Evolutionary conservation across 1,140 invertebrate genomes (phyloP), one percentile per base, ranked within the genome.

Genomic region (Aphelenchoides besseyi): DNA sequence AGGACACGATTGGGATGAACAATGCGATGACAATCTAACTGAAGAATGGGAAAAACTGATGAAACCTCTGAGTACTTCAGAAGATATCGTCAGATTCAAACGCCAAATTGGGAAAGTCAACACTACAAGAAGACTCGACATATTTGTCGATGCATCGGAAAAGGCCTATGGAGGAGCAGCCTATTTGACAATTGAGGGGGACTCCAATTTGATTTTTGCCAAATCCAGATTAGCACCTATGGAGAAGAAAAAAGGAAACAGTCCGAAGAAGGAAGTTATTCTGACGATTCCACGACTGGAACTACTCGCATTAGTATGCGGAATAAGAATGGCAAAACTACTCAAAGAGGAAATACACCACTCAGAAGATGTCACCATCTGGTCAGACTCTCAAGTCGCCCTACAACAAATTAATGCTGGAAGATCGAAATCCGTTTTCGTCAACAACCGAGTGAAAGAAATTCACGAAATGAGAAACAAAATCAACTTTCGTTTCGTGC

Each of bases 221-320:
- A 59, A 59, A 59, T 23, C 18, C 9, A 8, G 57, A 59, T 18
- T 59, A 16, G 9, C 23, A 8, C 57, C 57, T 12, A 48, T 48
- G 41, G 23, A 48, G 12, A 59, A 59, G 30, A 8, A 9, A 41
- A 59, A 8, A 9, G 18, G 18, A 59, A 18, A 18, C 8, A 59
- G 8, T 8, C 8, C 23, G 8, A 26, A 59, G 57, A 8, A 59
- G 9, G 8, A 59, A 59, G 41, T 23, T 12, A 23, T 23, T 9
- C 57, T 59, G 18, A 59, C 57, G 30, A 59, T 59, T 59, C 57
- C 57, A 8, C 9, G 57, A 59, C 8, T 9, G 57, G 57, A 59
- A 59, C 8, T 59, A 41, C 8, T 26, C 9, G 8, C 18, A 16
- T 9, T 59, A 16, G 8, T 9, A 9, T 9, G 57, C 9, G 57